Conservation (phyloP, 1,140 invertebrate species). For the Heterodera carotae region DNA sequence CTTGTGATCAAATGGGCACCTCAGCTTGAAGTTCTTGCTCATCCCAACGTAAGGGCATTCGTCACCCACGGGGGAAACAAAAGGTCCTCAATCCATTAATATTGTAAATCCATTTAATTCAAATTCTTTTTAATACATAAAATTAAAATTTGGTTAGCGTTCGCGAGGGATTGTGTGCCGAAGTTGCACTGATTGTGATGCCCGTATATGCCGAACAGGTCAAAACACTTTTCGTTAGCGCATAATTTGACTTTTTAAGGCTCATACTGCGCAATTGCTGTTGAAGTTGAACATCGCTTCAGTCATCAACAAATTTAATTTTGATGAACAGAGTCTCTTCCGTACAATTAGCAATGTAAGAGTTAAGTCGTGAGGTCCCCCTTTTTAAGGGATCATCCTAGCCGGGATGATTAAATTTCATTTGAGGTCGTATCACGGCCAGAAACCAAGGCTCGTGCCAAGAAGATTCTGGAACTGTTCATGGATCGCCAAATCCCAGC, state of each 20-base stretch:
- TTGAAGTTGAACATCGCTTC: conserved; percentile 9
- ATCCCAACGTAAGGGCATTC: conserved; percentile 43
- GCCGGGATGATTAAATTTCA: too few species aligned
- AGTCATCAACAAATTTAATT: conserved; percentile 34
- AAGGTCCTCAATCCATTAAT: conserved; percentile 21
- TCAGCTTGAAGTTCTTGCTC: conserved; percentile 42
- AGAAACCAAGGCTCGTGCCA: conserved; percentile 9
- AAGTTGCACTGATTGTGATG: conserved; percentile 40
- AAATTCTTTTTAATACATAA: conserved; percentile 19
- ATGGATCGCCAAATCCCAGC: conserved; percentile 22
- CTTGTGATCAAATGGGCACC: conserved; percentile 41
- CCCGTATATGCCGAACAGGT: conserved; percentile 41
- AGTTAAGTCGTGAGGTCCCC: too few species aligned
- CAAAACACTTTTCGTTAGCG: not conserved
- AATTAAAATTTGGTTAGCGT: conserved; percentile 12
- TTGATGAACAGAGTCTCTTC: conserved; percentile 28
- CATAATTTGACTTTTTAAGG: not conserved
- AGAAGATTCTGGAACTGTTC: conserved; percentile 26
- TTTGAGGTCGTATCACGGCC: conserved; percentile 27
- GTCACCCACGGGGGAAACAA: conserved; percentile 40
- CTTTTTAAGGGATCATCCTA: too few species aligned
- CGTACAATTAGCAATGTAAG: conserved; percentile 19
- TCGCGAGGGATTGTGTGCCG: conserved; percentile 37
- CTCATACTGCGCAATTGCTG: conserved; percentile 30
- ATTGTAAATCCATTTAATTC: not conserved